Evolutionary conservation across 2,797 vertebrate genomes (phyloP).

Genomic region (Huso huso): DNA sequence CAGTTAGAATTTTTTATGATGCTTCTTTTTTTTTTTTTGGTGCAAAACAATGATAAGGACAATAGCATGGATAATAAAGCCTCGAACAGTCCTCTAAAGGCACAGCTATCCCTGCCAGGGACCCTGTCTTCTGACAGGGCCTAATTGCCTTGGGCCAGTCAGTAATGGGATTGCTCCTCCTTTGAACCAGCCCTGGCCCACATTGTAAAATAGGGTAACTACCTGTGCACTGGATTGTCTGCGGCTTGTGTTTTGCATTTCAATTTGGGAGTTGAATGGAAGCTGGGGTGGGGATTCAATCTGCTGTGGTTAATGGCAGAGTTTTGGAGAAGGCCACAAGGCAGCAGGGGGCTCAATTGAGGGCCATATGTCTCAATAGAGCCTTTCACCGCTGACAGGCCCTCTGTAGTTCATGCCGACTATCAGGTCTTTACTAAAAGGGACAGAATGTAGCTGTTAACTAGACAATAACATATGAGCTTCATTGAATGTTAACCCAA

Average conservation of each 20-base stretch:
- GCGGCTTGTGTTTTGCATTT: slow-evolving; percentile 43
- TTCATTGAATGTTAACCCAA: slow-evolving; percentile 54
- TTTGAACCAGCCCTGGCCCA: slow-evolving; percentile 53
- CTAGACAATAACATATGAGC: slow-evolving; percentile 52
- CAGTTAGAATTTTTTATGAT: slow-evolving; percentile 57
- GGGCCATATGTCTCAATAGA: slow-evolving; percentile 55
- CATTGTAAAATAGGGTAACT: slow-evolving; percentile 60
- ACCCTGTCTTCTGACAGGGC: slow-evolving; percentile 11
- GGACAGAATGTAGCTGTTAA: slow-evolving; percentile 38
- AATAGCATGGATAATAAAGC: neutral
- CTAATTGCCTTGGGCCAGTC: slow-evolving; percentile 44
- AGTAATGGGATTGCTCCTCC: slow-evolving; percentile 55
- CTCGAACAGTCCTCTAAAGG: slow-evolving; percentile 10
- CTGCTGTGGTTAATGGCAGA: slow-evolving; percentile 50
- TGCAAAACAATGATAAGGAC: neutral
- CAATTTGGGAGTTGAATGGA: slow-evolving; percentile 49
- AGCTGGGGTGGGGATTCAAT: slow-evolving; percentile 38
- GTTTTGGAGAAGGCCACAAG: slow-evolving; percentile 39
- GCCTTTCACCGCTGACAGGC: slow-evolving; percentile 45
- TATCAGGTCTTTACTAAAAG: slow-evolving; percentile 48
- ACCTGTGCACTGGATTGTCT: slow-evolving; percentile 57
- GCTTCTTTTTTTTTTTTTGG: slow-evolving; percentile 33
- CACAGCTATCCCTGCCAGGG: slow-evolving; percentile 3
- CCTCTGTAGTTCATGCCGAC: slow-evolving; percentile 54
- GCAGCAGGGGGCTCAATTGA: slow-evolving; percentile 33